Evolutionary conservation across 2,113 vertebrate species (phyloP).

Genomic region (Brienomyrus brachyistius): DNA sequence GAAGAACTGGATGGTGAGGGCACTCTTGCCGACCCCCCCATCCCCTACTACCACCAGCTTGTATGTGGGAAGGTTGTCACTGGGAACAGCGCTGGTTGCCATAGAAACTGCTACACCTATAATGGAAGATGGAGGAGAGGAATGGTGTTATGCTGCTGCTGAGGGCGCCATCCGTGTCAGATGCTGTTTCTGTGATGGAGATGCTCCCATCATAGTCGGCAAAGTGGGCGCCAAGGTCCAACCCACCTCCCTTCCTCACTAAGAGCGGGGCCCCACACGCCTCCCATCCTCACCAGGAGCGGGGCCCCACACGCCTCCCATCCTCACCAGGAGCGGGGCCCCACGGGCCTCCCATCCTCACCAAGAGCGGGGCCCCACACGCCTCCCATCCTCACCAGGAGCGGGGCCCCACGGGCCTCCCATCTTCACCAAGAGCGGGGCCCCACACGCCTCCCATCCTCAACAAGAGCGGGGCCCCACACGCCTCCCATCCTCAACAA

Average conservation of each 20-base stretch:
- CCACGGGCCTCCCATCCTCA: too few species aligned
- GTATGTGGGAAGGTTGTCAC: slow-evolving; percentile 94
- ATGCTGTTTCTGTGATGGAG: background rate
- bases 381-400: too few species aligned
- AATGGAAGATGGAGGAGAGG: slow-evolving; percentile 33
- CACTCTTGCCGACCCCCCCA: slow-evolving; percentile 93
- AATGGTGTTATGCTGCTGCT: background rate
- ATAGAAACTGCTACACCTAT: slow-evolving; percentile 70
- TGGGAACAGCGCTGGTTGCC: slow-evolving; percentile 93
- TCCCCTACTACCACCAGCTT: slow-evolving; percentile 98
- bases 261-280: background rate
- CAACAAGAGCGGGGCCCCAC: too few species aligned
- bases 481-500: too few species aligned
- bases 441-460: too few species aligned
- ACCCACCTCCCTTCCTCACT: accelerated
- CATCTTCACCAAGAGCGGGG: too few species aligned
- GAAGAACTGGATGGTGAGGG: slow-evolving; percentile 98
- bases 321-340: too few species aligned
- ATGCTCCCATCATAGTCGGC: background rate
- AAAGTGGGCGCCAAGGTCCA: background rate
- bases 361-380: too few species aligned
- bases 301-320: too few species aligned
- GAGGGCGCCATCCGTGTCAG: background rate
- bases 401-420: accelerated
- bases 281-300: background rate